Evolutionary conservation across 1,140 invertebrate species (phyloP), one percentile per base, ranked within the genome.

Genomic region (Pantala flavescens): DNA sequence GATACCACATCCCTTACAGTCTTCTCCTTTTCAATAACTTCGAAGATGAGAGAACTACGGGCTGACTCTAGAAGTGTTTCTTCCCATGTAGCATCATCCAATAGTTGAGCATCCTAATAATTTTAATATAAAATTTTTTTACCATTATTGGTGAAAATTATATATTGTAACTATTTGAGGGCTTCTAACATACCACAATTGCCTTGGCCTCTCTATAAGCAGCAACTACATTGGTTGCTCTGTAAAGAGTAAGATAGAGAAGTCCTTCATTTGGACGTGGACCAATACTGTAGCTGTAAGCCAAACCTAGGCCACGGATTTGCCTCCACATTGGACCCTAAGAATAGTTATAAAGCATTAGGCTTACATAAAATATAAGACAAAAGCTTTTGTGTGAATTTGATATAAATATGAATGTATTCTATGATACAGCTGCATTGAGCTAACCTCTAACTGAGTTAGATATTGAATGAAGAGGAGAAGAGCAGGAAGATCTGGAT

Each of bases 301-400:
- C 87, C n/a, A 94, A 85, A 10, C 94, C 94, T 77, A 89, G 87
- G 28, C 94, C 94, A 79, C 94, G 85, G 75, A 97, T 90, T 80
- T 90, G 86, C 75, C 88, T 88, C 93, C 93, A 97, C 87, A 97
- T 88, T 42, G 94, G 94, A 43, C 95, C 94, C 89, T 93, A 79
- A 7, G 77, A 77, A 77, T 76, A 77, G 71, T 24, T 78, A 77
- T 75, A 23, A 55, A 74, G 12, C 49, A 7, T 63, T 9, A 36
- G 28, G 28, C 9, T 36, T 36, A 36, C 28, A 75, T 24, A 55
- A 7, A 72, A 70, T 19, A 74, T 43, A 42, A 10, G 24, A 73
- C 14, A n/a, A 72, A 11, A 21, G 70, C 2, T 14, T 11, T 19
- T 14, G 24, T n/a, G n/a, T n/a, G n/a, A n/a, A n/a, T n/a, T n/a